Conservation (phyloP, 2,113 vertebrate species). For the Rhadina sibilatrix region DNA sequence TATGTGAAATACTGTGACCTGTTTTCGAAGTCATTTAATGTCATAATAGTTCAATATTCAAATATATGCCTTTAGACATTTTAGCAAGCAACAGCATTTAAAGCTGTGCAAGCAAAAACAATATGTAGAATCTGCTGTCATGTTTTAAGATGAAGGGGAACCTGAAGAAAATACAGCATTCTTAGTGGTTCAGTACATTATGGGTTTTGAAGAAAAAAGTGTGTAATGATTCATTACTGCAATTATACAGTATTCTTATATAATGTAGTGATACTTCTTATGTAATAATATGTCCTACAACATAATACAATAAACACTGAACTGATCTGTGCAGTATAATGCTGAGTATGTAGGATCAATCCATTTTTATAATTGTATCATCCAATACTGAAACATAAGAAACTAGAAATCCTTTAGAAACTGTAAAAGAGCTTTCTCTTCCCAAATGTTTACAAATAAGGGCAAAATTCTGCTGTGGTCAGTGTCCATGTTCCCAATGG, state of each 20-base stretch:
- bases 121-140: not conserved
- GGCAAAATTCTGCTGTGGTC: not conserved
- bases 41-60: not conserved
- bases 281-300: not conserved
- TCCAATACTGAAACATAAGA: not conserved
- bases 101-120: not conserved
- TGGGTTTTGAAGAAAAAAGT: not conserved
- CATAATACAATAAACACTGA: not conserved
- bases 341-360: not conserved
- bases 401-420: not conserved
- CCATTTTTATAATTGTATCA: not conserved
- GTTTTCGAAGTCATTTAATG: not conserved
- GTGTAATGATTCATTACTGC: not conserved
- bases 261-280: not conserved
- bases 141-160: not conserved
- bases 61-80: not conserved
- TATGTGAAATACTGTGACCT: not conserved
- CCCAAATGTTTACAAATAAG: not conserved
- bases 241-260: not conserved
- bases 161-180: not conserved
- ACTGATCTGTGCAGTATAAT: not conserved
- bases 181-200: not conserved
- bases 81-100: not conserved
- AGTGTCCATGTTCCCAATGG: not conserved
- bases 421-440: not conserved